Conservation (phyloP, 2,113 vertebrate species). For the Canis aureus region DNA sequence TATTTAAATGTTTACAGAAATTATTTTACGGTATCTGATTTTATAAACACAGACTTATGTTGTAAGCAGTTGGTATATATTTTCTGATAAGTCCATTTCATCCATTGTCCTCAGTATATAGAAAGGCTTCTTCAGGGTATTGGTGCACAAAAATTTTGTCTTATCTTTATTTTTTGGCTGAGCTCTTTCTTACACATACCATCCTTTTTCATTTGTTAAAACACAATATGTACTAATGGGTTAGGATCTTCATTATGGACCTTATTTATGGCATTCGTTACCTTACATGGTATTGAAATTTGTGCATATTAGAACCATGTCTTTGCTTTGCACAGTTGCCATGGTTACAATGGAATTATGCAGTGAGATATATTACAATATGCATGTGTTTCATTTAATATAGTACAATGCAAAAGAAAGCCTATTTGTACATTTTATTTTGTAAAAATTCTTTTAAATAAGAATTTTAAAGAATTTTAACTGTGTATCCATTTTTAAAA, state of each 20-base stretch:
- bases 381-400: neutral
- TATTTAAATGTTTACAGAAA: constrained; percentile 55
- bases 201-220: constrained; percentile 34
- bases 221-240: neutral
- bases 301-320: neutral
- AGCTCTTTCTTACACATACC: neutral
- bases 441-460: constrained; percentile 22
- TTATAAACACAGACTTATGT: constrained; percentile 23
- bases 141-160: neutral
- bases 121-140: neutral
- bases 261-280: neutral
- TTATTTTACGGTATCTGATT: neutral
- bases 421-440: neutral
- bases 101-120: neutral
- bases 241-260: neutral
- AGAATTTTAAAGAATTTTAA: constrained; percentile 33
- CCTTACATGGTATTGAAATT: neutral
- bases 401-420: neutral
- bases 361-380: neutral
- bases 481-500: neutral
- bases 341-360: neutral
- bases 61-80: neutral
- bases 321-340: neutral
- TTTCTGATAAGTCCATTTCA: constrained; percentile 18
- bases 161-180: neutral